Evolutionary conservation across 2,797 vertebrate genomes (phyloP), one percentile per base, ranked within the genome.

Genomic region (Enteromius viviparus): DNA sequence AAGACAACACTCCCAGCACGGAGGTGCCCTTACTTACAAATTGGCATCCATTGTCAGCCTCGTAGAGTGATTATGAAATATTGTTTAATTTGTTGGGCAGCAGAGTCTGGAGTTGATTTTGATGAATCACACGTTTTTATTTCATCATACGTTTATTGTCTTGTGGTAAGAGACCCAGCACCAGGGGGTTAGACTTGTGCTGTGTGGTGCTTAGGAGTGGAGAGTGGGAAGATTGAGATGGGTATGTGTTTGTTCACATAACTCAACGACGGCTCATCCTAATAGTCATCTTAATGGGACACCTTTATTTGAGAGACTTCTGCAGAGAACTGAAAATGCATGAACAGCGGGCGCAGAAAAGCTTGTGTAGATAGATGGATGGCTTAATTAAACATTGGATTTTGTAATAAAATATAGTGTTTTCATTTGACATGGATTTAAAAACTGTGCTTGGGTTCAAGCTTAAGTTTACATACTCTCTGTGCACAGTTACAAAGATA

Each of bases 51-150:
- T 95, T 96, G 93, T 95, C 91, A 95, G 91, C 90, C 92, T 93
- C 91, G 93, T 92, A 95, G 92, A 93, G 94, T 95, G 95, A 97
- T 97, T 96, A 97, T 96, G 95, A 97, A 95, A 95, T 94, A 96
- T 96, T 94, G 94, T 95, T 96, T 96, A 95, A 96, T 96, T 96
- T 97, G 94, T 95, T 92, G 92, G 93, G 90, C 88, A 89, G 90
- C 90, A 83, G 93, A 95, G 92, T 93, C 90, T 82, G 89, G 92
- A 93, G 90, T 87, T 94, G 95, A 94, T 91, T 94, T 94, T 96
- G 95, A 95, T 95, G 94, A 96, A 96, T 96, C 87, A 4, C 92
- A 94, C 86, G 82, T 94, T 95, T 94, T 95, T 93, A 94, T 95
- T 96, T 95, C 93, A 94, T 95, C 92, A 92, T 94, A 95, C 92